These are phyloP conservation scores for Galeopterus variegatus DNA, from an alignment of 2,113 vertebrate genomes.

Conservation along the genomic window DNA sequence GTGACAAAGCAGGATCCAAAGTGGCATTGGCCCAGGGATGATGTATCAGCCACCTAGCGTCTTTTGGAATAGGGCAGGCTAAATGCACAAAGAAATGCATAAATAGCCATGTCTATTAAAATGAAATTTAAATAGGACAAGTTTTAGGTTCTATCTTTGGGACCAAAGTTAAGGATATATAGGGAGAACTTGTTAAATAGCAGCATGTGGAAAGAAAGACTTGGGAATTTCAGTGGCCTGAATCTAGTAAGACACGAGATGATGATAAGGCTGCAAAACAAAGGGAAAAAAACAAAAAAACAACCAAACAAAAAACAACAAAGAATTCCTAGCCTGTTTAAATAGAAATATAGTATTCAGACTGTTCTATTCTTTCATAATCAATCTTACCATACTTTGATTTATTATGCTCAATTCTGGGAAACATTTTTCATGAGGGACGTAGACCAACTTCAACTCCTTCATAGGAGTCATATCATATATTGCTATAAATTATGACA, in stretches of 20 bases:
- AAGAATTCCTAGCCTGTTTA: conserved; percentile 53
- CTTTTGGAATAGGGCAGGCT: conserved; percentile 62
- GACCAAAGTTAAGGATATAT: conserved; percentile 43
- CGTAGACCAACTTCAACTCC: conserved; percentile 72
- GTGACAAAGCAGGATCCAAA: conserved; percentile 38
- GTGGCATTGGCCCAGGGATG: not conserved
- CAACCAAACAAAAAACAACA: not conserved
- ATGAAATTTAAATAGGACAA: conserved; percentile 51
- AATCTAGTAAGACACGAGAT: conserved; percentile 44
- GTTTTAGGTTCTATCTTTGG: conserved; percentile 50
- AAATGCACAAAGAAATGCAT: conserved; percentile 43
- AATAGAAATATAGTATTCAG: conserved; percentile 73
- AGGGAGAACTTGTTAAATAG: conserved; percentile 54
- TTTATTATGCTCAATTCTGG: conserved; percentile 78
- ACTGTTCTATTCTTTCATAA: not conserved
- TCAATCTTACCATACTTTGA: conserved; percentile 49
- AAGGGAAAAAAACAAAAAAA: not conserved
- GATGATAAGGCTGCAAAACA: conserved; percentile 51
- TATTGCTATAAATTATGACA: conserved; percentile 73
- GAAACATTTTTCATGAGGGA: conserved; percentile 75
- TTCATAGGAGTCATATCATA: conserved; percentile 61
- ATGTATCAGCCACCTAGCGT: conserved; percentile 29
- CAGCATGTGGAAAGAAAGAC: conserved; percentile 35
- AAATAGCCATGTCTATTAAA: conserved; percentile 48
- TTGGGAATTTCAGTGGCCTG: conserved; percentile 53